Conservation (phyloP, 2,113 vertebrate genomes). For the Melanerpes formicivorus region DNA sequence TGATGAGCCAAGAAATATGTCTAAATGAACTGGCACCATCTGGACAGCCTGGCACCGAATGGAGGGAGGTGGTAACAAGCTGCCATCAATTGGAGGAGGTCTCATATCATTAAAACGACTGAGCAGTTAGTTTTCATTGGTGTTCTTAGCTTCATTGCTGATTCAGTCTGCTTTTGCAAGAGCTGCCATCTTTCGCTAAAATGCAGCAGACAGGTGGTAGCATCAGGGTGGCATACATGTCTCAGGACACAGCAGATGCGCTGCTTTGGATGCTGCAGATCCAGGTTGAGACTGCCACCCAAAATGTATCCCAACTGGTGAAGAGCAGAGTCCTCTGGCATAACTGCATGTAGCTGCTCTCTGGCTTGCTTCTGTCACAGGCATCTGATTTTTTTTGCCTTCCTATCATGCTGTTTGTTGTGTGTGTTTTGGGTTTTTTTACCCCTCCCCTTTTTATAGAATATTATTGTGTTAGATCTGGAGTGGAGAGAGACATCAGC, state of each 20-base stretch:
- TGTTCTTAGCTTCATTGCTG: not conserved
- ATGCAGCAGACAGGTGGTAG: not conserved
- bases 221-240: not conserved
- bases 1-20: constrained; percentile 63
- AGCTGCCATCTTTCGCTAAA: not conserved
- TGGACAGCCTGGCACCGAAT: constrained; percentile 24
- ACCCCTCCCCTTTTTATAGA: not conserved
- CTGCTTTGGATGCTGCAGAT: not conserved
- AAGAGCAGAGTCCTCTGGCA: not conserved
- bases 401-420: fast-evolving
- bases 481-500: not conserved
- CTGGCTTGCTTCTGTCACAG: constrained; percentile 20
- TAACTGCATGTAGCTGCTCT: constrained; percentile 27
- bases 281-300: not conserved
- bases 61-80: constrained; percentile 51
- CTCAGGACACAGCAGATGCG: not conserved
- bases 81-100: constrained; percentile 25
- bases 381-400: constrained; percentile 27
- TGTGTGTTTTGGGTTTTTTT: not conserved
- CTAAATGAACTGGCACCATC: constrained; percentile 65
- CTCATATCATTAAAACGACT: constrained; percentile 32
- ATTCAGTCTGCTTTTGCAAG: not conserved
- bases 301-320: constrained; percentile 2
- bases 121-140: constrained; percentile 26
- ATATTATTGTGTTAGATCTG: not conserved